Evolutionary conservation across 2,113 vertebrate genomes (phyloP).

Genomic region (Atlantisia rogersi): DNA sequence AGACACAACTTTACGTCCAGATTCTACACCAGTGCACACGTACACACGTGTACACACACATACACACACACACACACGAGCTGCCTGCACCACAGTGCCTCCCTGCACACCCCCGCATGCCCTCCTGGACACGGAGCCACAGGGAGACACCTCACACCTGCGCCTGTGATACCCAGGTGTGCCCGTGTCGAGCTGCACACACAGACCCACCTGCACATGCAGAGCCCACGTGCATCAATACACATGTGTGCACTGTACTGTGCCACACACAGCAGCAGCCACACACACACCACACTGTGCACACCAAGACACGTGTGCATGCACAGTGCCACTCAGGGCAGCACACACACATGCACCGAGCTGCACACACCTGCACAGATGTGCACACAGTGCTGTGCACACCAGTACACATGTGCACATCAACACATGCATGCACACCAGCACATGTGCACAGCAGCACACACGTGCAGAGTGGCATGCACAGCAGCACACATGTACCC

Average conservation of each 20-base stretch:
- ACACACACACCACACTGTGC: neutral
- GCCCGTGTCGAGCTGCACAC: neutral
- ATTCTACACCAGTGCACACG: neutral
- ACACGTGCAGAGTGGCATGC: neutral
- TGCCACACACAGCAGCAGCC: no score
- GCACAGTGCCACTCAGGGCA: no score
- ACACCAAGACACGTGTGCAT: neutral
- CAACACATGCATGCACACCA: no score
- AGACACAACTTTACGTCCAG: accelerated
- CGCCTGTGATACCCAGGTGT: neutral
- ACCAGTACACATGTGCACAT: neutral
- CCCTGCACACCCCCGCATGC: neutral
- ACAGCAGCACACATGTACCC: no score
- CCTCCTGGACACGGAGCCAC: accelerated
- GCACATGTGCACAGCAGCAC: neutral
- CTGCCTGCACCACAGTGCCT: neutral
- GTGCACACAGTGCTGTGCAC: accelerated
- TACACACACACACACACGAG: neutral
- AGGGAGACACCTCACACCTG: accelerated
- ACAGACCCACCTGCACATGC: accelerated
- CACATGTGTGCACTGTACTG: neutral
- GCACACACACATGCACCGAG: neutral
- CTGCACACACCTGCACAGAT: no score
- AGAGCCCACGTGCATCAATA: no score
- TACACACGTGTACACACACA: no score